These are phyloP conservation scores for Cinclus cinclus DNA, from an alignment of 2,113 vertebrate species.

Conservation along the genomic window DNA sequence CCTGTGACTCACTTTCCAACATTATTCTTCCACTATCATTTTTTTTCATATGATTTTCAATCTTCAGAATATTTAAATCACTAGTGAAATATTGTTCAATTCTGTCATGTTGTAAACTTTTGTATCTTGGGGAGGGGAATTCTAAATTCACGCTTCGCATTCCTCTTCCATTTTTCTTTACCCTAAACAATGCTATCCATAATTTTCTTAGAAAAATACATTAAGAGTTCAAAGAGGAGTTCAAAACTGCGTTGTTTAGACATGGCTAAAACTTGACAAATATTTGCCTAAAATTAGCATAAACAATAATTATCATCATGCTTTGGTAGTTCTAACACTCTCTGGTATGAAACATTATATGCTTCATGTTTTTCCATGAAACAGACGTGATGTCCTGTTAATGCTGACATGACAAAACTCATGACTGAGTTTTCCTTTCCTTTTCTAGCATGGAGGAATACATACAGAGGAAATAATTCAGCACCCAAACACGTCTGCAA, in stretches of 20 bases:
- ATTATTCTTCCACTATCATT: neutral
- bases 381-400: neutral
- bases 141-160: neutral
- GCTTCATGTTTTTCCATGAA: neutral
- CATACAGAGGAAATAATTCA: neutral
- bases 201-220: neutral
- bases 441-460: neutral
- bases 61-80: neutral
- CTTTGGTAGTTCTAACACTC: neutral
- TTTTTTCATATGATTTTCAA: neutral
- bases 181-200: neutral
- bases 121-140: neutral
- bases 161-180: neutral
- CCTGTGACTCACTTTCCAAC: neutral
- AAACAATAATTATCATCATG: neutral
- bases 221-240: neutral
- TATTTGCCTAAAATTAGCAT: neutral
- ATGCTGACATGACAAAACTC: neutral
- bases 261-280: neutral
- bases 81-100: neutral
- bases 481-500: neutral
- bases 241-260: neutral
- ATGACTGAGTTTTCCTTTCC: neutral
- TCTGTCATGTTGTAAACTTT: neutral
- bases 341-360: neutral